Evolutionary conservation across 1,140 invertebrate genomes (phyloP).

Genomic region (Brachionus paranguensis): DNA sequence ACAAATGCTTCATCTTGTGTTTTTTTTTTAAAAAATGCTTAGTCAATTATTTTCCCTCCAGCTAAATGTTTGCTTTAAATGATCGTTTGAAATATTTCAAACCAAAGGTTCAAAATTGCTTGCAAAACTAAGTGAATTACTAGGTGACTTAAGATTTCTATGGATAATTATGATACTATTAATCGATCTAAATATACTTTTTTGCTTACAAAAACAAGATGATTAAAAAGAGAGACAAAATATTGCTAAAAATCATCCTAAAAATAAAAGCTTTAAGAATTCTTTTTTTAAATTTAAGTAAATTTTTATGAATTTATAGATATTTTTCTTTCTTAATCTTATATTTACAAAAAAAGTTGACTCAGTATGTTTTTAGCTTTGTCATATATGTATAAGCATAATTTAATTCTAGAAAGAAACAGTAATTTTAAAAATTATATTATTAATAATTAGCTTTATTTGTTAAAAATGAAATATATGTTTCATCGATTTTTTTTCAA

Average conservation of each 20-base stretch:
- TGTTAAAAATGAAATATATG: too few relatives aligned
- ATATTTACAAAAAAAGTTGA: not conserved
- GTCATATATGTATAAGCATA: not conserved
- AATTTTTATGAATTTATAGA: not conserved
- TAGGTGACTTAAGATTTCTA: not conserved
- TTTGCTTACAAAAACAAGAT: not conserved
- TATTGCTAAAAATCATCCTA: not conserved
- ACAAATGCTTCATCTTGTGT: not conserved
- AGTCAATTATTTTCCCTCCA: not conserved
- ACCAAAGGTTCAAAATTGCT: not conserved
- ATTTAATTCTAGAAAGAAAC: not conserved
- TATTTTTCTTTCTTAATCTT: not conserved
- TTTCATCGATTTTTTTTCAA: too few relatives aligned
- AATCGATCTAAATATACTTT: not conserved
- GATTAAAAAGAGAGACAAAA: not conserved
- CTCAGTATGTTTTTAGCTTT: not conserved
- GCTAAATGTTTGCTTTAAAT: not conserved
- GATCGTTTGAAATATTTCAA: slow-evolving; percentile 16
- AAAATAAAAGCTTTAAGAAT: not conserved
- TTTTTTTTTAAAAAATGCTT: not conserved
- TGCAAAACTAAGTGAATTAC: slow-evolving; percentile 16
- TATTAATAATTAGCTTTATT: too few relatives aligned
- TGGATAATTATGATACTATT: not conserved
- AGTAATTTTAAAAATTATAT: too few relatives aligned
- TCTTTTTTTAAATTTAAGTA: not conserved